Base-by-base conservation (phyloP, 2,113 vertebrate species). In the Polypterus senegalus region DNA sequence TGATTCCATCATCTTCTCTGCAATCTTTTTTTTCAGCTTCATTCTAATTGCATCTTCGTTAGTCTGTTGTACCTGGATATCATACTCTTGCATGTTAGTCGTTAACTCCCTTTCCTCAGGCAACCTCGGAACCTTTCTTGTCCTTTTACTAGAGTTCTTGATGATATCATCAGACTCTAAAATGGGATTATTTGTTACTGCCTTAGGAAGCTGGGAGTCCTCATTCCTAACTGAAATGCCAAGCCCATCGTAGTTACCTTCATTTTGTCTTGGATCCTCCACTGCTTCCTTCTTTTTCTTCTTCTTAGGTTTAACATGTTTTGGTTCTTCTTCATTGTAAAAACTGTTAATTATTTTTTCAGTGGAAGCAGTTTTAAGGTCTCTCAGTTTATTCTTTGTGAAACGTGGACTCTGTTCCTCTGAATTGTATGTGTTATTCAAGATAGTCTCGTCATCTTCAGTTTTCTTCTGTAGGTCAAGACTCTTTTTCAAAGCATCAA, bases 401-500 rank as follows among this genome's bases (percentile, higher is more conserved):
- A 85, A 86, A 66, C 70, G 78, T 3, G 84, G 84, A 59, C 79
- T 91, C 58, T 80, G 83, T 66, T 86, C 74, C 57, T 90, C 86
- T 2, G 76, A 79, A 59, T 80, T 76, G 43, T 81, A 83, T 0
- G 74, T 86, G 67, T 85, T 86, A 64, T 81, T 79, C 67, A 88
- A 74, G 76, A 86, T 80, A 59, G 80, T 69, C 71, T 88, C 82
- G 71, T 86, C 82, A 62, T 83, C 83, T 69, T 78, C 76, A 51
- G 68, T 69, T 68, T 84, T 83, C 71, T 92, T 89, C 49, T 70
- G 70, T 11, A 90, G 83, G 70, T 82, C 80, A 68, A 85, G 74
- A 72, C 81, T 87, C 68, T 80, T 86, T 71, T 69, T 88, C 57
- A 91, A 75, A 8, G 77, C 83, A 59, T 89, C 84, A 77, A 90